A percentile compares a stretch with the other conserved stretches of the same genome.
Evolutionary conservation across 2,888 invertebrate species (phyloP).

Genomic region (Schizotus pectinicornis): DNA sequence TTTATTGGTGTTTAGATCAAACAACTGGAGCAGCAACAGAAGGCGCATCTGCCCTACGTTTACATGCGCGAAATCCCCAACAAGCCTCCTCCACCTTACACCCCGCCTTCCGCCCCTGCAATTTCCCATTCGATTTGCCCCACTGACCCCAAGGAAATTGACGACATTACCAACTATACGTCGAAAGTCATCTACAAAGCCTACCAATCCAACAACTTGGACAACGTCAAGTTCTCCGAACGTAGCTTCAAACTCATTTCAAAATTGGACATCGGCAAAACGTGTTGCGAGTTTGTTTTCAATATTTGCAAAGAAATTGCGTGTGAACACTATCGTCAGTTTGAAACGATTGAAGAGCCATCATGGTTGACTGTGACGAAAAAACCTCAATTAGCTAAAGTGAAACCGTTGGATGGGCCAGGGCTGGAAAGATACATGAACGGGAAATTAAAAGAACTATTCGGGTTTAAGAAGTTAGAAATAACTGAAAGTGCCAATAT

Average conservation of each 20-base stretch:
- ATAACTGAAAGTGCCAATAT: conserved; percentile 65
- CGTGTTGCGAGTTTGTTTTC: conserved; percentile 66
- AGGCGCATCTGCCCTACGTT: conserved; percentile 62
- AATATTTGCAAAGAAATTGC: conserved; percentile 69
- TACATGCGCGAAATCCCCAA: conserved; percentile 73
- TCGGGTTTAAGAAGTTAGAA: conserved; percentile 61
- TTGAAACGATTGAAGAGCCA: conserved; percentile 57
- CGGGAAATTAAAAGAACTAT: conserved; percentile 62
- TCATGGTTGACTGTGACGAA: conserved; percentile 60
- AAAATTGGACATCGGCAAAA: conserved; percentile 53
- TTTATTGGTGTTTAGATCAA: conserved; percentile 62
- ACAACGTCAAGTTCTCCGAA: conserved; percentile 50
- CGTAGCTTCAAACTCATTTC: conserved; percentile 45
- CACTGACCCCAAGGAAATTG: conserved; percentile 58
- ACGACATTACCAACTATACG: conserved; percentile 58
- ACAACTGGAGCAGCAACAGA: conserved; percentile 62
- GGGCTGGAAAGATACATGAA: conserved; percentile 61
- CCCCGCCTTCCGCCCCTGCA: conserved; percentile 62
- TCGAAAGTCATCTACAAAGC: conserved; percentile 59
- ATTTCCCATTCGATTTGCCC: conserved; percentile 54
- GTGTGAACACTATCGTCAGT: conserved; percentile 60
- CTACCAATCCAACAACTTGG: conserved; percentile 49
- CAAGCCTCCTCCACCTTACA: conserved; percentile 79
- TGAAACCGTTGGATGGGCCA: conserved; percentile 59
- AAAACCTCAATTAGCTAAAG: conserved; percentile 54